Conservation (phyloP, 1,140 invertebrate species). For the Teleopsis dalmanni region DNA sequence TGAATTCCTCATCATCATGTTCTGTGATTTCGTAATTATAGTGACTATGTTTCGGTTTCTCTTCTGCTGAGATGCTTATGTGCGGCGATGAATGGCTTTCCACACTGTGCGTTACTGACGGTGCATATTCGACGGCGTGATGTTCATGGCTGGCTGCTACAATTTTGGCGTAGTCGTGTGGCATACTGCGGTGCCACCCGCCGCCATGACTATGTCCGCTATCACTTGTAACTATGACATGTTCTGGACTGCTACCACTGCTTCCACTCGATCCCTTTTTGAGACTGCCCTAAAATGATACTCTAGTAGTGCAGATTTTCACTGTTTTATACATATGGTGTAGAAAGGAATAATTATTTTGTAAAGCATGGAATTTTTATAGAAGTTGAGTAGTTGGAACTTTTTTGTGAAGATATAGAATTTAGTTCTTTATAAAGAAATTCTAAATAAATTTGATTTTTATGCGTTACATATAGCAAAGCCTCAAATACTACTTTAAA, state of each 20-base stretch:
- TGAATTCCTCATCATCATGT: neutral
- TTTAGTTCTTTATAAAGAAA: no score
- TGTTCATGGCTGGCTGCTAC: constrained; percentile 9
- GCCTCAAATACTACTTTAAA: no score
- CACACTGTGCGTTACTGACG: constrained; percentile 21
- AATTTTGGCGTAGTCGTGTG: constrained; percentile 11
- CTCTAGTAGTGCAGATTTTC: no score
- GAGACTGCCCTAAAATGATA: constrained; percentile 48
- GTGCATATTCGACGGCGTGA: constrained; percentile 17
- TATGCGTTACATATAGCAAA: no score
- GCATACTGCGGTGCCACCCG: constrained; percentile 40
- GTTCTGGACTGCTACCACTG: constrained; percentile 45
- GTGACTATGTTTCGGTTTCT: neutral
- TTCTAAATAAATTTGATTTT: no score
- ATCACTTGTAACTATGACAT: constrained; percentile 54
- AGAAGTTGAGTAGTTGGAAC: no score
- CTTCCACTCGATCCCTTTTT: constrained; percentile 53
- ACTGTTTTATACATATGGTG: no score
- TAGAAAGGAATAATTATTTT: no score
- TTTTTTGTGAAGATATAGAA: no score
- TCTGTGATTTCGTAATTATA: neutral
- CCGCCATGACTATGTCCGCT: constrained; percentile 42
- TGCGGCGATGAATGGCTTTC: no score
- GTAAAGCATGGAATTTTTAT: no score
- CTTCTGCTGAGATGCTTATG: neutral